These are phyloP conservation scores for Hylaea fasciaria DNA, from an alignment of 2,888 invertebrate species.

Conservation along the genomic window DNA sequence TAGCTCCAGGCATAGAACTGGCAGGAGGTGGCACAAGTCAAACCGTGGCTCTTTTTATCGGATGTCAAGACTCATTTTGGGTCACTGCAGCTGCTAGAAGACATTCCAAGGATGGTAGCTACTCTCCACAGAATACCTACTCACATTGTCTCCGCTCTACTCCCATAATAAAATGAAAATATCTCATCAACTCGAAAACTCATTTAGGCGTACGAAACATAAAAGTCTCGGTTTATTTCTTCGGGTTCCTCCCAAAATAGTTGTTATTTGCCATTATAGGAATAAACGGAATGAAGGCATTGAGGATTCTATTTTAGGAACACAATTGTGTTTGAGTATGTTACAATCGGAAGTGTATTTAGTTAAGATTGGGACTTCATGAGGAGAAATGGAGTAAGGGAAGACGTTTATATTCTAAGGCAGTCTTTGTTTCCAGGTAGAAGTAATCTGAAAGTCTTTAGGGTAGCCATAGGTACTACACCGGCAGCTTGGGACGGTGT, in stretches of 20 bases:
- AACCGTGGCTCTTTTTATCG: no score
- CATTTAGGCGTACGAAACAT: conserved; percentile 6
- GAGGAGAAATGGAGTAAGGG: background rate
- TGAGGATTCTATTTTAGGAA: conserved; percentile 14
- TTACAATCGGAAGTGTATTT: conserved; percentile 4
- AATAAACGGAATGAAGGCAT: conserved; percentile 13
- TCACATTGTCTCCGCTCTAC: background rate
- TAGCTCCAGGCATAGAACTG: no score
- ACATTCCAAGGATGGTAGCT: no score
- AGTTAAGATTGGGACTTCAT: conserved; percentile 1
- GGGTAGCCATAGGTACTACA: no score
- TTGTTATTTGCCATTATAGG: conserved; percentile 3
- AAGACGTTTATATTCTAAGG: background rate
- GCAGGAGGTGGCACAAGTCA: no score
- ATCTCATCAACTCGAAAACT: conserved; percentile 9
- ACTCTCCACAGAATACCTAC: no score
- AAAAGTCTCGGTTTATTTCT: conserved; percentile 1
- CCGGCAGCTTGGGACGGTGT: no score
- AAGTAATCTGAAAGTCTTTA: no score
- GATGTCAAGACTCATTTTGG: no score
- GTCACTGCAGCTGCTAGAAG: no score
- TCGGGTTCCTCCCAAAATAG: conserved; percentile 14
- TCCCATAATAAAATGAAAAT: conserved; percentile 20
- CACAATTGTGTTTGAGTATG: conserved; percentile 8
- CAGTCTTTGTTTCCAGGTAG: no score